Conservation (phyloP, 2,797 vertebrate genomes). For the Sardinella longiceps region DNA sequence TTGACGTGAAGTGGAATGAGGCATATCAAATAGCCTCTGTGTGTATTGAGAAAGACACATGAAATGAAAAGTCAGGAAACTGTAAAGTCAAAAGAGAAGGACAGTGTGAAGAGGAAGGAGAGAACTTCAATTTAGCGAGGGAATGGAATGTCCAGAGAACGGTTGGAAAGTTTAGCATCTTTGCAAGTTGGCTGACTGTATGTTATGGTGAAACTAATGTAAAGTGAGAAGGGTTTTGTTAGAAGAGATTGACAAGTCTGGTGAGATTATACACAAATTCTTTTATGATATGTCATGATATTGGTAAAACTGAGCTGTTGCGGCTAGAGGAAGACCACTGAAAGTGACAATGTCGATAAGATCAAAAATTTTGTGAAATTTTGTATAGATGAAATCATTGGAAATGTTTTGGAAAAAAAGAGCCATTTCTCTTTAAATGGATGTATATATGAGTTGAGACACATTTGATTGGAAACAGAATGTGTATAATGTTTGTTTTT, state of each 20-base stretch:
- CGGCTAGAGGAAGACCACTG: not conserved
- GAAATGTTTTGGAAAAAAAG: not conserved
- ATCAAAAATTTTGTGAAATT: conserved; percentile 47
- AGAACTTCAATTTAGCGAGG: conserved; percentile 41
- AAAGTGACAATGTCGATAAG: not conserved
- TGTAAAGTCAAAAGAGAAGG: not conserved
- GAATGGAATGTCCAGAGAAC: conserved; percentile 57
- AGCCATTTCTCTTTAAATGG: conserved; percentile 35
- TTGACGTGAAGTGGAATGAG: not conserved
- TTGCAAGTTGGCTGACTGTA: conserved; percentile 10
- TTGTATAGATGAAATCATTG: conserved; percentile 35
- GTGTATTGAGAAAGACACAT: conserved; percentile 43
- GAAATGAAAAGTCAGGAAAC: not conserved
- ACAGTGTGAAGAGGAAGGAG: conserved; percentile 30
- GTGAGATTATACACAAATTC: not conserved
- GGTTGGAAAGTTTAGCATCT: conserved; percentile 32
- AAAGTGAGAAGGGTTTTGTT: not conserved
- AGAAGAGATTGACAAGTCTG: not conserved
- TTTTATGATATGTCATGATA: not conserved
- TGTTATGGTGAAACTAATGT: conserved; percentile 31
- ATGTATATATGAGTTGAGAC: conserved; percentile 56
- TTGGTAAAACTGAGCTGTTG: not conserved
- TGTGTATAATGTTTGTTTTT: conserved; percentile 59
- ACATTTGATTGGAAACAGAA: conserved; percentile 48
- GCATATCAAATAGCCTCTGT: not conserved